Evolutionary conservation across 2,888 invertebrate species (phyloP).

Genomic region (Pseudanteris insignis): DNA sequence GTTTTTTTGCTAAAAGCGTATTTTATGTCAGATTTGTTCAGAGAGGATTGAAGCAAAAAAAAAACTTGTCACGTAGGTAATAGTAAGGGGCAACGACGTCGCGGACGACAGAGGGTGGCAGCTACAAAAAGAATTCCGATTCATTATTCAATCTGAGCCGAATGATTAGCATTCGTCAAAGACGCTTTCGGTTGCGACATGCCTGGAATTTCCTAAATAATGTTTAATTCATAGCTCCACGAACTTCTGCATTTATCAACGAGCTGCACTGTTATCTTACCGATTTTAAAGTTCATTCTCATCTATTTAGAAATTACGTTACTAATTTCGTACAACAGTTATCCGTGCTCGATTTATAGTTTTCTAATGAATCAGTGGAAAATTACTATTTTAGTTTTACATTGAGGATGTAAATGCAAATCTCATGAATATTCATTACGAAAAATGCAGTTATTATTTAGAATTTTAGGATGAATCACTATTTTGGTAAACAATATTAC

Average conservation of each 20-base stretch:
- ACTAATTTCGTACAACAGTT: too few species aligned
- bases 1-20: slow-evolving; percentile 2
- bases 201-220: slow-evolving; percentile 45
- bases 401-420: too few species aligned
- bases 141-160: slow-evolving; percentile 72
- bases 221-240: slow-evolving; percentile 40
- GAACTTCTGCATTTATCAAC: slow-evolving; percentile 21
- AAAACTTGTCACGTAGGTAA: slow-evolving; percentile 41
- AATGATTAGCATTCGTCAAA: slow-evolving; percentile 69
- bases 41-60: slow-evolving; percentile 5
- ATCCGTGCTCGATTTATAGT: too few species aligned
- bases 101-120: slow-evolving; percentile 61
- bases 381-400: too few species aligned
- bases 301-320: too few species aligned
- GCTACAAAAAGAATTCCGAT: slow-evolving; percentile 69
- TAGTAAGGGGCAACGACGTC: slow-evolving; percentile 47
- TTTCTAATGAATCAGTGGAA: too few species aligned
- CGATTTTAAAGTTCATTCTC: too few species aligned
- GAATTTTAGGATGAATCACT: too few species aligned
- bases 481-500: too few species aligned
- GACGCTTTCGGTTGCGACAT: slow-evolving; percentile 42
- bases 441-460: too few species aligned
- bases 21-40: slow-evolving; percentile 11
- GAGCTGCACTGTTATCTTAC: slow-evolving; percentile 5
- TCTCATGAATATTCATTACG: too few species aligned